Conservation (phyloP, 2,797 vertebrate genomes). For the Propithecus perrieri region DNA sequence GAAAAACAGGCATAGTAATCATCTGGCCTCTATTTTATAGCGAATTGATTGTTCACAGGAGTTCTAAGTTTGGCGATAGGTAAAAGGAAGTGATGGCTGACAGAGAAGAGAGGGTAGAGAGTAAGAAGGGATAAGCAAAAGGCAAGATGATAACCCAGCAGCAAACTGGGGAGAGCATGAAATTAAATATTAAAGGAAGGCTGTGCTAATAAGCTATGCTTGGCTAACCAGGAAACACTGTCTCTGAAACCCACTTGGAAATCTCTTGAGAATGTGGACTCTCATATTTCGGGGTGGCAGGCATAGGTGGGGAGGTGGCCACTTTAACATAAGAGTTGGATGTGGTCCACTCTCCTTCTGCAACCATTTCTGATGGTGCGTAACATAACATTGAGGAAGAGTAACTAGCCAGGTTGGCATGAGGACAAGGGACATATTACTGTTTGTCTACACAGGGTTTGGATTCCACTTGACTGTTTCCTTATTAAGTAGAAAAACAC, state of each 20-base stretch:
- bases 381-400: not conserved
- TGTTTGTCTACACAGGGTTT: not conserved
- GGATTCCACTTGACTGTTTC: not conserved
- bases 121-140: not conserved
- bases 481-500: conserved; percentile 18
- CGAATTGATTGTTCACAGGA: not conserved
- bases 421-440: not conserved
- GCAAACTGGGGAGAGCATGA: not conserved
- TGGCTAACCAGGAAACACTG: not conserved
- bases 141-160: not conserved
- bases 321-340: not conserved
- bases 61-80: not conserved
- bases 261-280: not conserved
- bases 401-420: not conserved
- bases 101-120: not conserved
- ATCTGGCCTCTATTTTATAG: not conserved
- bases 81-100: not conserved
- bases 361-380: not conserved
- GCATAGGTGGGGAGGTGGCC: not conserved
- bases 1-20: not conserved
- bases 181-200: not conserved
- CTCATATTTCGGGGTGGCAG: not conserved
- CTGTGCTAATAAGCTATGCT: not conserved
- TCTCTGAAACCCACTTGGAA: not conserved
- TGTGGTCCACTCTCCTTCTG: not conserved